Evolutionary conservation across 2,797 vertebrate genomes (phyloP).

Genomic region (Ambastaia sidthimunki): DNA sequence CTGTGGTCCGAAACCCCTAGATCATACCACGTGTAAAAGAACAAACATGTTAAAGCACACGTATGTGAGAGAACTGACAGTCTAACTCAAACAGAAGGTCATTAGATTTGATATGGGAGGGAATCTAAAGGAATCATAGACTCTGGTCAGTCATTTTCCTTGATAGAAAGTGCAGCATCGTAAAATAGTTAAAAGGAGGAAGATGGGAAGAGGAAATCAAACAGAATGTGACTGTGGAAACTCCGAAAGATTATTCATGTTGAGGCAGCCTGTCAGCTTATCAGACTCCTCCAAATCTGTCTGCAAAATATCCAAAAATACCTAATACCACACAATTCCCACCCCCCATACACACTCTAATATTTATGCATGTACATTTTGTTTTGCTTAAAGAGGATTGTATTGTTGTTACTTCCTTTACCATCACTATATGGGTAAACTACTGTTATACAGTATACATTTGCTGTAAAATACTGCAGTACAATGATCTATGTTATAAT

Average conservation of each 20-base stretch:
- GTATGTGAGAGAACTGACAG: constrained; percentile 27
- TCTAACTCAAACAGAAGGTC: too few species aligned
- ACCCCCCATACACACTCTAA: too few species aligned
- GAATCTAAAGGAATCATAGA: neutral
- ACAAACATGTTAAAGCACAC: constrained; percentile 2
- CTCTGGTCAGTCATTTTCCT: neutral
- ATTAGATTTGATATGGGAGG: neutral
- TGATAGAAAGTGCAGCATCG: neutral
- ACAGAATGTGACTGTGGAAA: constrained; percentile 5
- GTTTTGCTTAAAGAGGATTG: too few species aligned
- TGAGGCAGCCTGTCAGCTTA: neutral
- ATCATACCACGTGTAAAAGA: constrained; percentile 19
- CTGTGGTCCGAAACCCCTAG: constrained; percentile 87
- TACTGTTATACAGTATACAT: too few species aligned
- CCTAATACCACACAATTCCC: neutral
- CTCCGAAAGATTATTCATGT: neutral
- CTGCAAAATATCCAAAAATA: neutral
- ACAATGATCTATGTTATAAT: neutral
- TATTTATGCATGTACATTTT: too few species aligned
- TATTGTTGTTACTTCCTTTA: too few species aligned
- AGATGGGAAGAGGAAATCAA: constrained; percentile 10
- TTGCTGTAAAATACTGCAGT: neutral
- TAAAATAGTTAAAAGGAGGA: constrained; percentile 11
- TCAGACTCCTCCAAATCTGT: neutral
- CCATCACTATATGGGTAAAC: too few species aligned